Evolutionary conservation across 2,113 vertebrate species (phyloP).

Genomic region (Melanostigma gelatinosum): DNA sequence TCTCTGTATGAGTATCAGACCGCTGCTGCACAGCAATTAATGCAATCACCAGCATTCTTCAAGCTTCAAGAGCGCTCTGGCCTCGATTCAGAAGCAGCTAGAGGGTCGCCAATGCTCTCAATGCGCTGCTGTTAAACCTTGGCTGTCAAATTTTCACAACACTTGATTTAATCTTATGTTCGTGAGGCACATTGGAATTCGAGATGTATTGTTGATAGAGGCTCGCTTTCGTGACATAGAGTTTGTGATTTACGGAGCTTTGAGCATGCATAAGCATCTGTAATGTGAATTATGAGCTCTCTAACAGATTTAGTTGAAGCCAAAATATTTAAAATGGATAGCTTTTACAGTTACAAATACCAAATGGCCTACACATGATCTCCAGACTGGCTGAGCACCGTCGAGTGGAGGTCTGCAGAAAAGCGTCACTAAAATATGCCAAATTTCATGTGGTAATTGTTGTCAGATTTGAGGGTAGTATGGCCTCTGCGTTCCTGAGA

Average conservation of each 20-base stretch:
- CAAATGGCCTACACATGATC: conserved; percentile 43
- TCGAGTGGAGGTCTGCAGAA: conserved; percentile 45
- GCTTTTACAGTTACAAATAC: conserved; percentile 31
- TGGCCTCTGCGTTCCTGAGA: conserved; percentile 62
- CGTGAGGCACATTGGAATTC: conserved; percentile 40
- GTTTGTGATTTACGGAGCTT: conserved; percentile 39
- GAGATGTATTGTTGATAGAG: conserved; percentile 39
- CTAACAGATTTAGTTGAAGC: conserved; percentile 4
- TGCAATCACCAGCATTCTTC: conserved; percentile 63
- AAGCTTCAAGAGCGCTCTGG: conserved; percentile 53
- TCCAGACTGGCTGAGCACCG: conserved; percentile 52
- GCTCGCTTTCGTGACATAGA: conserved; percentile 14
- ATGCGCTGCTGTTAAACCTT: conserved; percentile 38
- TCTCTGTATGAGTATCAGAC: conserved; percentile 41
- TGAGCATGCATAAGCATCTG: conserved; percentile 15
- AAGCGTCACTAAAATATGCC: conserved; percentile 62
- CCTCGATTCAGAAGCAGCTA: conserved; percentile 47
- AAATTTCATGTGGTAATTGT: conserved; percentile 75
- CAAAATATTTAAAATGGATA: conserved; percentile 15
- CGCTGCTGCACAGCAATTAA: conserved; percentile 59
- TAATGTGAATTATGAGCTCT: conserved; percentile 27
- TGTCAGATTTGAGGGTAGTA: conserved; percentile 74
- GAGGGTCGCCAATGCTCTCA: conserved; percentile 15
- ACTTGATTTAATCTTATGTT: conserved; percentile 62
- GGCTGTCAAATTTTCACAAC: conserved; percentile 58